A percentile compares a stretch with the other conserved stretches of the same genome.
Evolutionary conservation across 2,888 invertebrate genomes (phyloP).

Genomic region (Oeneis ivallda): DNA sequence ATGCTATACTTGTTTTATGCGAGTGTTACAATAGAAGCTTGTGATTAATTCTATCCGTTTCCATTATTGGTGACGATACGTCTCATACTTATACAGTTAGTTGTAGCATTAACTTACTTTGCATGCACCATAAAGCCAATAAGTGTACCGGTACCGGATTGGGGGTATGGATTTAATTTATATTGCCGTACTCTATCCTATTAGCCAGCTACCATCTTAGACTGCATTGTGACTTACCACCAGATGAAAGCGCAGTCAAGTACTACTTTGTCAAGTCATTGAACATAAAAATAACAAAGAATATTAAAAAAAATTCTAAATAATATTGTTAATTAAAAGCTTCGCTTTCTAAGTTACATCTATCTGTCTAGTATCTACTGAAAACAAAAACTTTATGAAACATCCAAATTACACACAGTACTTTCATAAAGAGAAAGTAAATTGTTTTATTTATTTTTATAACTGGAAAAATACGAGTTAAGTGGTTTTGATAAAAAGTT

Average conservation of each 20-base stretch:
- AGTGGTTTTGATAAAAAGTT: background rate
- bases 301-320: too few relatives aligned
- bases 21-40: conserved; percentile 39
- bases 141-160: too few relatives aligned
- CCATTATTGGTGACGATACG: conserved; percentile 25
- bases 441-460: background rate
- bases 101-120: background rate
- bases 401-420: background rate
- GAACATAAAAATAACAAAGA: too few relatives aligned
- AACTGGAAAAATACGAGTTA: background rate
- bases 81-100: background rate
- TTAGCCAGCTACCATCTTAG: too few relatives aligned
- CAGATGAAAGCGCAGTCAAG: too few relatives aligned
- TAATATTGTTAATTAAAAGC: too few relatives aligned
- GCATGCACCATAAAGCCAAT: too few relatives aligned
- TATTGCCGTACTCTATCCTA: too few relatives aligned
- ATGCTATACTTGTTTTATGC: conserved; percentile 36
- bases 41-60: conserved; percentile 34
- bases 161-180: too few relatives aligned
- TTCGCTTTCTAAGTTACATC: too few relatives aligned
- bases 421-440: conserved; percentile 7
- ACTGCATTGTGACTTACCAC: too few relatives aligned
- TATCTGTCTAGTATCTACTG: background rate
- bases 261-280: too few relatives aligned
- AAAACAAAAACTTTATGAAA: background rate